Conservation (phyloP, 2,113 vertebrate species). For the Camelus bactrianus region DNA sequence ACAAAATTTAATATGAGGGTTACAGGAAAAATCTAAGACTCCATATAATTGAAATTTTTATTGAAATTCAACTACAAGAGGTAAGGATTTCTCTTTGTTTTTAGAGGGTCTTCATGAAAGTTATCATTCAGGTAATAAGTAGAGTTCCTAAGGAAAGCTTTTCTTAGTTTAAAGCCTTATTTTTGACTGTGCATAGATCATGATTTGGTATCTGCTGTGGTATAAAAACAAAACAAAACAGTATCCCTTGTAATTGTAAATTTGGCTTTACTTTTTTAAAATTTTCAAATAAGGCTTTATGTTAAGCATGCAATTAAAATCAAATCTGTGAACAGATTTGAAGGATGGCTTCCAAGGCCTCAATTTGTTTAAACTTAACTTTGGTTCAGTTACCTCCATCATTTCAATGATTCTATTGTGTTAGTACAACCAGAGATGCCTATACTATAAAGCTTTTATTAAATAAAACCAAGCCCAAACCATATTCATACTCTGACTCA, state of each 20-base stretch:
- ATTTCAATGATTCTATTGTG: neutral
- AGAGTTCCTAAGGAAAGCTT: constrained; percentile 49
- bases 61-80: constrained; percentile 81
- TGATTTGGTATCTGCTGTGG: constrained; percentile 30
- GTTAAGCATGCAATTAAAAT: constrained; percentile 60
- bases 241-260: neutral
- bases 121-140: constrained; percentile 68
- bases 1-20: constrained; percentile 83
- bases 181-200: constrained; percentile 30
- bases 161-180: constrained; percentile 65
- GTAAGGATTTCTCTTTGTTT: constrained; percentile 55
- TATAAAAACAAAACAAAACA: neutral
- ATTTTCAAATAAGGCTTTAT: constrained; percentile 37
- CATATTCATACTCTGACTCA: neutral
- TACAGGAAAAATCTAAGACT: constrained; percentile 79
- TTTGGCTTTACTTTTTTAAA: constrained; percentile 42
- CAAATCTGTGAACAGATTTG: constrained; percentile 22
- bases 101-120: constrained; percentile 70
- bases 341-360: neutral
- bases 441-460: constrained; percentile 36
- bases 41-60: constrained; percentile 81
- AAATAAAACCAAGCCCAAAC: constrained; percentile 22
- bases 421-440: neutral
- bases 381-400: neutral
- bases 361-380: constrained; percentile 55